phyloP scores from a whole-genome alignment of 2,797 vertebrate genomes.

The Neosilurus hyrtlii region DNA sequence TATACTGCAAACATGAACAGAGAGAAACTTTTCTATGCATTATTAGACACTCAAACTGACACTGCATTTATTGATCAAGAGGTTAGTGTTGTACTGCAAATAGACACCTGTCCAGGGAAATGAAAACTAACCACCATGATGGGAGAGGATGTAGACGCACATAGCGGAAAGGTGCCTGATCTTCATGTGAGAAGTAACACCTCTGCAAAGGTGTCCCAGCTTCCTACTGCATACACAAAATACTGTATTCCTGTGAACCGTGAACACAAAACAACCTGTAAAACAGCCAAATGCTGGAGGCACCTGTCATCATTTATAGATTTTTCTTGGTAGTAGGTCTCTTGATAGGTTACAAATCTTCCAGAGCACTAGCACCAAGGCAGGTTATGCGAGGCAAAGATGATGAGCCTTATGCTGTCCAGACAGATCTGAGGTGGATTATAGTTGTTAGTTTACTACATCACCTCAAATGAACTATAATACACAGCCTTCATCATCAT shows the following conservation, averaged over 20 bases:
- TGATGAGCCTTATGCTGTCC: neutral
- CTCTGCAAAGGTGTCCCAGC: constrained; percentile 9
- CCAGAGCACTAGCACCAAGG: neutral
- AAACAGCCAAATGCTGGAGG: constrained; percentile 18
- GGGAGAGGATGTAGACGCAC: neutral
- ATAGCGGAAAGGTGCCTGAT: constrained; percentile 8
- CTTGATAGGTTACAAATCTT: neutral
- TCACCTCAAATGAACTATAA: too few relatives aligned
- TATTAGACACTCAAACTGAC: neutral
- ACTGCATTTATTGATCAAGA: neutral
- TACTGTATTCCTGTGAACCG: constrained; percentile 42
- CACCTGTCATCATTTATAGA: neutral
- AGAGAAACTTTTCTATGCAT: constrained; percentile 31
- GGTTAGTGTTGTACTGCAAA: neutral
- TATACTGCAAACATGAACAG: too few relatives aligned
- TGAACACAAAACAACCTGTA: constrained; percentile 32
- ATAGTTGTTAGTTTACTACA: too few relatives aligned
- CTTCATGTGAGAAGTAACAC: constrained; percentile 26
- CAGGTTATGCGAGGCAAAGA: neutral
- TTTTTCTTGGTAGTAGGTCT: neutral
- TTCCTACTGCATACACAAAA: constrained; percentile 33
- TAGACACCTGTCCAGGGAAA: neutral
- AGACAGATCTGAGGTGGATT: too few relatives aligned
- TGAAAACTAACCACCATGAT: neutral
- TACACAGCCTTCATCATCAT: too few relatives aligned